These are phyloP conservation scores for Silurus glanis DNA, from an alignment of 2,113 vertebrate species.

Conservation along the genomic window DNA sequence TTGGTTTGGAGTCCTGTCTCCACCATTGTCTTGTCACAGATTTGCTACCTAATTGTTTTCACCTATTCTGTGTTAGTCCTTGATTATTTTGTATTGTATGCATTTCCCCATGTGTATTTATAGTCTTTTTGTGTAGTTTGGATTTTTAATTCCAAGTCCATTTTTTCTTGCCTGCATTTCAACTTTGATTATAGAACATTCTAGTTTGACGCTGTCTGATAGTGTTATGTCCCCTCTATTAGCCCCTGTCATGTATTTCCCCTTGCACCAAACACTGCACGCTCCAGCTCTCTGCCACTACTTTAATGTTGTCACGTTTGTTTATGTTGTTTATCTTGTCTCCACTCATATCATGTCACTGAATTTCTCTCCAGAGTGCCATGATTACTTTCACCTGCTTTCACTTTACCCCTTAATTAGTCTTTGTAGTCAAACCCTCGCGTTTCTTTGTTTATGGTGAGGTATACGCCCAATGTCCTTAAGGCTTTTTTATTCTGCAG, in stretches of 20 bases:
- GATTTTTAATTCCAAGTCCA: background rate
- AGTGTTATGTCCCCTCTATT: too few species aligned
- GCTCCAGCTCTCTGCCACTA: background rate
- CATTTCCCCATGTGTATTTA: background rate
- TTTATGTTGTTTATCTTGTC: too few species aligned
- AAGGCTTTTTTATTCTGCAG: background rate
- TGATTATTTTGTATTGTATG: background rate
- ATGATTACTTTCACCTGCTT: too few species aligned
- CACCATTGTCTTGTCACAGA: background rate
- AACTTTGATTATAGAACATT: background rate
- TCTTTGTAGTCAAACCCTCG: background rate
- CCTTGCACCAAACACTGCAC: background rate
- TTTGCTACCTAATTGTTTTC: background rate
- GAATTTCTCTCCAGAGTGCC: too few species aligned
- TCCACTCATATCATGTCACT: too few species aligned
- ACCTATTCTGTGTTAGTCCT: background rate
- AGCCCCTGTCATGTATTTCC: too few species aligned
- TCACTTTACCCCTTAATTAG: background rate
- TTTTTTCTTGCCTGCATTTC: background rate
- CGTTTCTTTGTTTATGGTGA: too few species aligned
- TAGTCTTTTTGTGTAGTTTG: background rate
- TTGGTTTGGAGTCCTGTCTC: background rate
- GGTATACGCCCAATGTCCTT: too few species aligned
- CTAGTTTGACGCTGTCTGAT: too few species aligned
- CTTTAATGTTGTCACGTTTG: background rate